Evolutionary conservation across 2,888 invertebrate genomes (phyloP).

Genomic region (Dicycla oo): DNA sequence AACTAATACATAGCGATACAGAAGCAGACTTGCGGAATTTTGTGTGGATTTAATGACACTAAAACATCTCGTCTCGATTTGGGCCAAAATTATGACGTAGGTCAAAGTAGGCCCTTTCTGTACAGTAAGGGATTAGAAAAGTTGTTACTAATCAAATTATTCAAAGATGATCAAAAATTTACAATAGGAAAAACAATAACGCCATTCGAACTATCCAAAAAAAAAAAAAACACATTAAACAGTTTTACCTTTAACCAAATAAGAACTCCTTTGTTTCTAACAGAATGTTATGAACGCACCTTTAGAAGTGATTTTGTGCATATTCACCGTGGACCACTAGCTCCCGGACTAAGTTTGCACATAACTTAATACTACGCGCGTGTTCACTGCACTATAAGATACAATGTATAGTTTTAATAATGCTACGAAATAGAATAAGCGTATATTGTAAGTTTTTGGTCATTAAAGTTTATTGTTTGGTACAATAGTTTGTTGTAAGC

Average conservation of each 20-base stretch:
- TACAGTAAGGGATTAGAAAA: neutral
- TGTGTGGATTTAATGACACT: too few relatives aligned
- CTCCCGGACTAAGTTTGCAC: slow-evolving; percentile 58
- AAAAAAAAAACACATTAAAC: too few relatives aligned
- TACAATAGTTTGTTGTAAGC: slow-evolving; percentile 3
- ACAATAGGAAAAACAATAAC: neutral
- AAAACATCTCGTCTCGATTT: too few relatives aligned
- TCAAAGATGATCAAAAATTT: neutral
- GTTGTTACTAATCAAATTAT: neutral
- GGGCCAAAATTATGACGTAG: too few relatives aligned
- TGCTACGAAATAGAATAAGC: slow-evolving; percentile 23
- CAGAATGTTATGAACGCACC: slow-evolving; percentile 54
- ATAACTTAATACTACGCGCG: slow-evolving; percentile 62
- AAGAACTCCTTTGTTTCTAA: slow-evolving; percentile 30
- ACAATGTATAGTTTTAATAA: slow-evolving; percentile 47
- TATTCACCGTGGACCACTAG: slow-evolving; percentile 45
- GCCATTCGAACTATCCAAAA: neutral
- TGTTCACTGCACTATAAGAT: slow-evolving; percentile 48
- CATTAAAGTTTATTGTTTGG: slow-evolving; percentile 35
- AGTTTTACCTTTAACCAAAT: neutral
- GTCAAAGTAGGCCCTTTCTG: too few relatives aligned
- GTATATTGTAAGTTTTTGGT: slow-evolving; percentile 32
- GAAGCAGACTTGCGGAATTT: too few relatives aligned
- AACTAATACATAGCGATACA: too few relatives aligned
- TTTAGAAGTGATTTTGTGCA: slow-evolving; percentile 64